Conservation (phyloP, 2,797 vertebrate species). For the Somateria mollissima region DNA sequence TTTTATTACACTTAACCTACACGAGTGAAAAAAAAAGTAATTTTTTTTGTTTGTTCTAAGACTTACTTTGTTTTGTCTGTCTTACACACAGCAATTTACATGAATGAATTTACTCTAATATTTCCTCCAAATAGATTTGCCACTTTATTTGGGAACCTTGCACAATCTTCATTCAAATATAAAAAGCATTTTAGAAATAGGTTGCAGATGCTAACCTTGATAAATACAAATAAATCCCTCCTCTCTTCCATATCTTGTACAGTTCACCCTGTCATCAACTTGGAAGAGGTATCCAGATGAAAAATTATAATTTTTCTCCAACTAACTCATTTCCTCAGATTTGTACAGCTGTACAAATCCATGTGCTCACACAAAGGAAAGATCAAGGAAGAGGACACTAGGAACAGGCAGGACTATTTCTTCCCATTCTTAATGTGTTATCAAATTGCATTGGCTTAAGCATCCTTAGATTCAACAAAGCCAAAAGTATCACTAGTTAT, state of each 20-base stretch:
- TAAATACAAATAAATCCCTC: neutral
- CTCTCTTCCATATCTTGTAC: neutral
- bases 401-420: slow-evolving; percentile 8
- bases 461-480: neutral
- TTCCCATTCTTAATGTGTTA: neutral
- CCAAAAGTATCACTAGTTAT: neutral
- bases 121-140: neutral
- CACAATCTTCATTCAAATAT: neutral
- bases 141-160: neutral
- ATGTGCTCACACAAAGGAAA: neutral
- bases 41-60: neutral
- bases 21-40: neutral
- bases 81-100: neutral
- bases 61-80: neutral
- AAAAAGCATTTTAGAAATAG: neutral
- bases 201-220: neutral
- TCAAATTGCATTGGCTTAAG: neutral
- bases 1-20: neutral
- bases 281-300: neutral
- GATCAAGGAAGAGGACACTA: neutral
- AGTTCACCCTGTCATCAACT: neutral
- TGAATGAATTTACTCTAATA: neutral
- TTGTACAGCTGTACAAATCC: neutral
- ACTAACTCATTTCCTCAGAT: neutral
- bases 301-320: neutral